Evolutionary conservation across 1,140 invertebrate species (phyloP).

Genomic region (Marisa cornuarietis): DNA sequence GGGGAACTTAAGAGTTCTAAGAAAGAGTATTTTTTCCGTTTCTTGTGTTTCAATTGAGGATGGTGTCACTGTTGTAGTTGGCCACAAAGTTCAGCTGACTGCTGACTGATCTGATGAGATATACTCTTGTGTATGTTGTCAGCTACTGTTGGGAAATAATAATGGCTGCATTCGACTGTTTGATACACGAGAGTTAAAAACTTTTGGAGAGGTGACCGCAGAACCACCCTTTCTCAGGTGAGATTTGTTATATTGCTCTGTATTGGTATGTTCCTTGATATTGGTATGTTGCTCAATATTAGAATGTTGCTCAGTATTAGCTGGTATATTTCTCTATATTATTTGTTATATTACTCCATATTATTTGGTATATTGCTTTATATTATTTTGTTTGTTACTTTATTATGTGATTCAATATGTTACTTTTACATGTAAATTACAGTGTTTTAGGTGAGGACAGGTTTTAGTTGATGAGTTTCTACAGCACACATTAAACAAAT

Average conservation of each 20-base stretch:
- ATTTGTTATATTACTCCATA: neutral
- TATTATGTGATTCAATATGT: too few species aligned
- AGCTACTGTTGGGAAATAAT: slow-evolving; percentile 73
- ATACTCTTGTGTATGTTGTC: slow-evolving; percentile 24
- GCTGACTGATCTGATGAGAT: neutral
- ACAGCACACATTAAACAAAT: too few species aligned
- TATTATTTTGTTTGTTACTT: too few species aligned
- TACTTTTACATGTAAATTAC: too few species aligned
- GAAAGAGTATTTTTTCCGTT: neutral
- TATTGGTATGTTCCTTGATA: neutral
- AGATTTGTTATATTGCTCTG: neutral
- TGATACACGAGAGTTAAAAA: slow-evolving; percentile 75
- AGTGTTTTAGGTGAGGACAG: too few species aligned
- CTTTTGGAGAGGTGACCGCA: slow-evolving; percentile 71
- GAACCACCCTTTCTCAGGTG: slow-evolving; percentile 39
- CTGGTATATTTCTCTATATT: neutral
- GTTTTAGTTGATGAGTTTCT: too few species aligned
- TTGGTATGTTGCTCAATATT: neutral
- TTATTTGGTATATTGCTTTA: neutral
- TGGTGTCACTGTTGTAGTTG: too few species aligned
- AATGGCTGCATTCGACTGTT: slow-evolving; percentile 73
- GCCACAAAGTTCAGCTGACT: too few species aligned
- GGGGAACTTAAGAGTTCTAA: neutral
- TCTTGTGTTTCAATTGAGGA: neutral
- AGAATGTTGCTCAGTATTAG: neutral